Conservation (phyloP, 2,888 invertebrate species). For the Amphipyra tragopoginis region DNA sequence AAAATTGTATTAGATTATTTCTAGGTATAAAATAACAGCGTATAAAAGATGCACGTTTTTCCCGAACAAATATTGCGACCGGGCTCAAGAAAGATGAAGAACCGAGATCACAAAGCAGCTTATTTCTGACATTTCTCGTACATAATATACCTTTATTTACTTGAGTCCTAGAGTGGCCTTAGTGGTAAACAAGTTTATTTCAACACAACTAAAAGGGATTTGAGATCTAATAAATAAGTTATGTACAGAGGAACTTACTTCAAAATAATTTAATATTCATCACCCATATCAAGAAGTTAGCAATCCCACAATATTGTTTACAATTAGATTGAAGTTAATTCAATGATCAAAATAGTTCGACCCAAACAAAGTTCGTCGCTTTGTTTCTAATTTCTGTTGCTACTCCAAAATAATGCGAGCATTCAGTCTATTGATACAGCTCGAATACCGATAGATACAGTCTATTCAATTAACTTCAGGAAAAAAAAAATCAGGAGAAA, state of each 20-base stretch:
- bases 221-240: slow-evolving; percentile 22
- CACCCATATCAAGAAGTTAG: slow-evolving; percentile 14
- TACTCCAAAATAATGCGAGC: not conserved
- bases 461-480: not conserved
- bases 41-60: too few species aligned
- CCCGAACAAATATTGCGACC: too few species aligned
- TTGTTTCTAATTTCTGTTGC: not conserved
- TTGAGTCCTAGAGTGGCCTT: not conserved
- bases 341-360: slow-evolving; percentile 1
- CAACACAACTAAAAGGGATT: slow-evolving; percentile 10
- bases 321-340: slow-evolving; percentile 1
- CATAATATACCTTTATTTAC: not conserved
- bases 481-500: too few species aligned
- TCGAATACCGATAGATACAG: not conserved
- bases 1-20: too few species aligned
- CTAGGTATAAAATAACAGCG: too few species aligned
- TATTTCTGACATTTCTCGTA: not conserved
- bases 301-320: slow-evolving; percentile 18
- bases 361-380: slow-evolving; percentile 4
- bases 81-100: not conserved
- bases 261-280: slow-evolving; percentile 40
- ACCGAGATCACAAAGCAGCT: not conserved
- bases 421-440: not conserved
- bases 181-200: slow-evolving; percentile 6
- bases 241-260: slow-evolving; percentile 11